Percentiles rank a stretch among this genome's conserved stretches.
These are phyloP conservation scores for Amphimedon queenslandica DNA, from an alignment of 37 sponge, comb jelly and placozoan genomes.

Conservation along the genomic window DNA sequence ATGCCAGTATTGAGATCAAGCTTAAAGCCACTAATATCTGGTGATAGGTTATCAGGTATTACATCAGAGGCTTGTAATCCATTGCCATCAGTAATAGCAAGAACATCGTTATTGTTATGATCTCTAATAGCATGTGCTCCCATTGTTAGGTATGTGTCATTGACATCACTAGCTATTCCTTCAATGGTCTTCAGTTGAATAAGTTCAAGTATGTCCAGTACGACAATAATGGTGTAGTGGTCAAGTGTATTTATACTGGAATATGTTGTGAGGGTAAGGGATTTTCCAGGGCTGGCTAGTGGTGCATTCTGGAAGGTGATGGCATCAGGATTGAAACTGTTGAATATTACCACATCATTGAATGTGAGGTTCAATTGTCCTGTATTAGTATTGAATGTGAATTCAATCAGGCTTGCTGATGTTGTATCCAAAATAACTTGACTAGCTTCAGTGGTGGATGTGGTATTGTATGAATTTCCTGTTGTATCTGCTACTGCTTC, in stretches of 20 bases:
- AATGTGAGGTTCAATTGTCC: conserved; percentile 85
- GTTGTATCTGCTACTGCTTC: conserved; percentile 38
- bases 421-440: conserved; percentile 43
- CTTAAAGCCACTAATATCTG: conserved; percentile 58
- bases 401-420: conserved; percentile 39
- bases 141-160: conserved; percentile 80
- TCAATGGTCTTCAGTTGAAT: conserved; percentile 59
- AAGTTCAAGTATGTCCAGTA: conserved; percentile 53
- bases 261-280: conserved; percentile 28
- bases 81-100: conserved; percentile 79
- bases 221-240: conserved; percentile 43
- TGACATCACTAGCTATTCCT: conserved; percentile 63
- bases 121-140: conserved; percentile 81
- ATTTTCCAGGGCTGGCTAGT: conserved; percentile 11
- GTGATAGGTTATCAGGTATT: conserved; percentile 60
- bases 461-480: conserved; percentile 20
- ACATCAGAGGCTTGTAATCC: conserved; percentile 59
- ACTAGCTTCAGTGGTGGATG: conserved; percentile 11
- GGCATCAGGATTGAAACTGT: conserved; percentile 61
- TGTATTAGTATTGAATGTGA: conserved; percentile 73
- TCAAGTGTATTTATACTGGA: conserved; percentile 42
- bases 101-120: conserved; percentile 49
- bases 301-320: conserved; percentile 74
- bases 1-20: conserved; percentile 59
- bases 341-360: conserved; percentile 66